Evolutionary conservation across 2,888 invertebrate species (phyloP), one percentile per base, ranked within the genome.

Genomic region (Acronicta psi): DNA sequence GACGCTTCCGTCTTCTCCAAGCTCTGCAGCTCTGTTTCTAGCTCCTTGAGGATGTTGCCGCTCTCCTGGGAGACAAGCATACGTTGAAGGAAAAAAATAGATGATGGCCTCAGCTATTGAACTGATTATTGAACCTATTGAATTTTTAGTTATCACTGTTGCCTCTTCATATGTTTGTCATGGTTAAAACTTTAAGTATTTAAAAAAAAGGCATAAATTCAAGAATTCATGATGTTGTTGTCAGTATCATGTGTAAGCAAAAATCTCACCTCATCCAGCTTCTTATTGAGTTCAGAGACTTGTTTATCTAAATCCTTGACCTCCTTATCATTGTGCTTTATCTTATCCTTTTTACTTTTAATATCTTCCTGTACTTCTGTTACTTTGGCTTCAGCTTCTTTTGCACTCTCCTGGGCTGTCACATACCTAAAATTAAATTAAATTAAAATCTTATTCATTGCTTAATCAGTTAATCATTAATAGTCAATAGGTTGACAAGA

Each of bases 1-100:
- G 96, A 95, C 0, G 96, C 97, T 79, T 98, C 97, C 0, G 88
- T 83, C 70, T 95, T 96, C 83, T 97, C 97, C 23, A 95, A 93
- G 8, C 89, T 94, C 55, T 95, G 95, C 36, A 98, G 87, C 54
- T 95, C 93, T 0, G 87, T 84, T 79, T 98, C 97, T 5, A 98
- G 80, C 43, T 93, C 86, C 53, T 95, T 91, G 13, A 98, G 91
- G 34, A 94, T 93, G 18, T 95, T 96, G 42, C 96, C 96, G 66
- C 95, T 94, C 80, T 96, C 96, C 96, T 97, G 75, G 0, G 2
- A 0, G n/a, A 34, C 10, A 6, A 34, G n/a, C 13, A 31, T 8
- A 9, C 1, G 11, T 2, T 29, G 10, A 29, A 29, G 3, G 3
- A 29, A 10, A 11, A 29, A 29, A 29, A 11, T 0, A 11, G 6